Evolutionary conservation across 2,888 invertebrate genomes (phyloP).

Genomic region (Trileptium ribeirensis): DNA sequence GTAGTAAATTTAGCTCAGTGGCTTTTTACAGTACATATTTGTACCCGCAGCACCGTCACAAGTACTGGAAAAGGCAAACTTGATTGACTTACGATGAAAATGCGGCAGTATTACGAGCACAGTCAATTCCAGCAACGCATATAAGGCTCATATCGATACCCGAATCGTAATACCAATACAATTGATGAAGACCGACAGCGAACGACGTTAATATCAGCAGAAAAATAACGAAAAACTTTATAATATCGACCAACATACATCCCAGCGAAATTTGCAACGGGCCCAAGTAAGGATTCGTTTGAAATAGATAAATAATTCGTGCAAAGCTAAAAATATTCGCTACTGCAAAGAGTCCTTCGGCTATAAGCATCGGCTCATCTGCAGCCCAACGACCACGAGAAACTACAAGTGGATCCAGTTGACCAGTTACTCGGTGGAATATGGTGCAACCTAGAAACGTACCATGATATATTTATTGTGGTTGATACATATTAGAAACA

Average conservation of each 20-base stretch:
- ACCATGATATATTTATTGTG: too few species aligned
- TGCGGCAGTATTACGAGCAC: constrained; percentile 34
- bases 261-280: constrained; percentile 57
- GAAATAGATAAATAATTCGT: constrained; percentile 58
- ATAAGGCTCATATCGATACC: too few species aligned
- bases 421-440: background rate
- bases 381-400: constrained; percentile 55
- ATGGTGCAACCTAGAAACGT: background rate
- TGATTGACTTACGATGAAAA: constrained; percentile 51
- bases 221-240: constrained; percentile 58
- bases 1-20: too few species aligned
- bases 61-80: too few species aligned
- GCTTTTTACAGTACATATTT: too few species aligned
- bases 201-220: constrained; percentile 56
- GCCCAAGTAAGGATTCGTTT: constrained; percentile 58
- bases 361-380: constrained; percentile 58
- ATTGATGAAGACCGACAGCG: constrained; percentile 56
- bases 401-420: constrained; percentile 51
- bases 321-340: constrained; percentile 60
- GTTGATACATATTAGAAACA: too few species aligned
- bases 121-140: constrained; percentile 15
- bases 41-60: too few species aligned
- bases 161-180: constrained; percentile 57
- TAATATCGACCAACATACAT: constrained; percentile 59
- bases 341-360: constrained; percentile 58